Evolutionary conservation across 1,140 invertebrate genomes (phyloP).

Genomic region (Cydia splendana): DNA sequence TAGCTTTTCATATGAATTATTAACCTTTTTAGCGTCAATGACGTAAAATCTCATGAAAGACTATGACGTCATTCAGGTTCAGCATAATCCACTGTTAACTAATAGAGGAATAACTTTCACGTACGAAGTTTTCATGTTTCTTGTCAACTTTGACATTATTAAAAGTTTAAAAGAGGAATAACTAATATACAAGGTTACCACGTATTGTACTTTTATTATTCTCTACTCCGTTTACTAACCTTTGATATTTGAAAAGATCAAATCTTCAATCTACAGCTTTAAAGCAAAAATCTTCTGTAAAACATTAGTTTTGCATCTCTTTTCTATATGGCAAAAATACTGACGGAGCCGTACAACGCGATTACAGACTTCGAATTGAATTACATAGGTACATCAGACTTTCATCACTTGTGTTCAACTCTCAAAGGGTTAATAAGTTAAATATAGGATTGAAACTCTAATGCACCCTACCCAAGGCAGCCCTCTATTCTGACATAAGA

Average conservation of each 20-base stretch:
- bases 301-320: not conserved
- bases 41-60: not conserved
- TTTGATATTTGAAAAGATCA: no score
- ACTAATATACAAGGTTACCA: not conserved
- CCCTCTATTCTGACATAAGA: not conserved
- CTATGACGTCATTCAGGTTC: not conserved
- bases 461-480: not conserved
- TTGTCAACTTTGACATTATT: no score
- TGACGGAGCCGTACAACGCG: not conserved
- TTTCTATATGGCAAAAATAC: not conserved
- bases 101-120: not conserved
- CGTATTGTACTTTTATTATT: not conserved
- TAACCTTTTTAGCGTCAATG: not conserved
- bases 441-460: not conserved
- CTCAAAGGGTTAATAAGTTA: conserved; percentile 8
- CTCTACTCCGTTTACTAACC: not conserved
- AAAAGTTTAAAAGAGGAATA: not conserved
- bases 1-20: not conserved
- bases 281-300: not conserved
- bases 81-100: not conserved
- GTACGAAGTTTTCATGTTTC: no score
- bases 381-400: not conserved
- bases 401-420: not conserved
- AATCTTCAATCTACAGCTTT: no score
- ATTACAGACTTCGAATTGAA: not conserved